Percentiles rank a stretch among this genome's conserved stretches.
Conservation (phyloP, 2,113 vertebrate genomes). For the Macrotis lagotis region DNA sequence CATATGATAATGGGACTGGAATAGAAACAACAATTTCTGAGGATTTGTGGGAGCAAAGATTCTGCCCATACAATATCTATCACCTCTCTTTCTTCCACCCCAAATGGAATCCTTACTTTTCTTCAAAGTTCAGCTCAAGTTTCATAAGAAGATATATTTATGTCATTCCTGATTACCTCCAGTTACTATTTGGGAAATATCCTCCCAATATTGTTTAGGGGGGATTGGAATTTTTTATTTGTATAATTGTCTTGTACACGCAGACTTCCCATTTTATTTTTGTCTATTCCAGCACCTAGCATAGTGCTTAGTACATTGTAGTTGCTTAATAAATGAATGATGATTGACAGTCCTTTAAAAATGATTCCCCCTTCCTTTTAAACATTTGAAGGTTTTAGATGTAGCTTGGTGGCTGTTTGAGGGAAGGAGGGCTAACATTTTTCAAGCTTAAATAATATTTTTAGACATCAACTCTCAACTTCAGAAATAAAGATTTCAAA, state of each 20-base stretch:
- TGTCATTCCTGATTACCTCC: neutral
- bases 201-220: neutral
- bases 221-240: neutral
- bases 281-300: neutral
- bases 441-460: constrained; percentile 53
- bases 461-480: constrained; percentile 64
- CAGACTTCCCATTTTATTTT: neutral
- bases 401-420: constrained; percentile 39
- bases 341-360: constrained; percentile 54
- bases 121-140: neutral
- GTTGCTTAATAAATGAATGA: constrained; percentile 39
- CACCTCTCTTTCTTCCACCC: neutral
- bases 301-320: neutral
- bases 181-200: neutral
- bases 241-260: neutral
- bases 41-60: constrained; percentile 42
- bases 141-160: neutral
- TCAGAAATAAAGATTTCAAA: constrained; percentile 52
- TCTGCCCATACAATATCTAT: constrained; percentile 1
- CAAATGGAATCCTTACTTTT: neutral
- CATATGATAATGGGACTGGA: constrained; percentile 27
- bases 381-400: constrained; percentile 46
- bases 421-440: constrained; percentile 55
- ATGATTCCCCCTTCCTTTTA: constrained; percentile 37
- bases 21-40: constrained; percentile 52